Evolutionary conservation across 1,140 invertebrate genomes (phyloP), one percentile per base, ranked within the genome.

Genomic region (Planococcus citri): DNA sequence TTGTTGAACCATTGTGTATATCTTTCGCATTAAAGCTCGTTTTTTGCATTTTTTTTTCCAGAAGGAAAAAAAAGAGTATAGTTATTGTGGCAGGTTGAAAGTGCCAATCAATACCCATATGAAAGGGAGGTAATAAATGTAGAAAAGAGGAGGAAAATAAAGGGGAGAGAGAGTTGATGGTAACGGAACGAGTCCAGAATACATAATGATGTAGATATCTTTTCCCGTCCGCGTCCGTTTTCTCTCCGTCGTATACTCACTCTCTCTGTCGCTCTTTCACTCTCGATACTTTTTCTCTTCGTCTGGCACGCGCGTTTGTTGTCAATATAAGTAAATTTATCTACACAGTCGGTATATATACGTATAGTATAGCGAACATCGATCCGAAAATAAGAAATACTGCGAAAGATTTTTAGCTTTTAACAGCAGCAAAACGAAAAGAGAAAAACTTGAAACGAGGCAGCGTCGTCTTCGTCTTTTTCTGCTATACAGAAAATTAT

Each of bases 321-420:
- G 60, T 64, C 60, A 27, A 64, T 64, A 27, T 64, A 64, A 64
- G 60, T 64, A 64, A 64, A 64, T 64, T 64, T 64, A 64, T 64
- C 60, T 64, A 64, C 60, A 64, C 60, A 64, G 17, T 20, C 21
- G 21, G 57, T 22, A 60, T 37, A 37, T n/a, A n/a, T n/a, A n/a
- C n/a, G n/a, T n/a, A n/a, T n/a, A n/a, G n/a, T n/a, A n/a, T n/a
- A n/a, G 29, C 29, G 29, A 33, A 51, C 41, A 51, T 51, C 41
- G 41, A 51, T 51, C 41, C 41, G 17, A 51, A 51, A n/a, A 9
- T 9, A n/a, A 9, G 17, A 51, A n/a, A 51, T 20, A 51, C 12
- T 51, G 17, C 41, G 41, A 51, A 51, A 51, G 41, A 51, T 51
- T 51, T 51, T 51, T 12, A 33, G n/a, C 17, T n/a, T 20, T 14